phyloP scores from a whole-genome alignment of 2,797 vertebrate species.

The Micrastur ruficollis region DNA sequence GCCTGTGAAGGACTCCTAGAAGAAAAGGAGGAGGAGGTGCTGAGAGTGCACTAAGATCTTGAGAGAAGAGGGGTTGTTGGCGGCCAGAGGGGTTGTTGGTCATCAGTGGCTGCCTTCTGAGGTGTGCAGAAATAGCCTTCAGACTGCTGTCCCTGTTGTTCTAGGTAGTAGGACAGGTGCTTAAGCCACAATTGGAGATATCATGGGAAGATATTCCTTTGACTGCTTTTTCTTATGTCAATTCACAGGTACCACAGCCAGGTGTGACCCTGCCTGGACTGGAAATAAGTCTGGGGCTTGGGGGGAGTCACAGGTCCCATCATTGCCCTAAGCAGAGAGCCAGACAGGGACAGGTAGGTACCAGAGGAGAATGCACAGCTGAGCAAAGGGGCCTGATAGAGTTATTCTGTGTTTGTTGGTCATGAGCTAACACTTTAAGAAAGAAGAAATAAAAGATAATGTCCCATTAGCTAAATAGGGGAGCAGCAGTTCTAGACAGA shows the following conservation, averaged over 20 bases:
- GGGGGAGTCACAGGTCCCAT: neutral
- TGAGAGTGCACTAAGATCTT: fast-evolving
- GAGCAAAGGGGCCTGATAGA: neutral
- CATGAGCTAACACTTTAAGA: neutral
- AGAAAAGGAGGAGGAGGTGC: neutral
- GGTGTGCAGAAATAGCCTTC: neutral
- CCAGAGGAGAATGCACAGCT: fast-evolving
- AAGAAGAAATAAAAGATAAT: neutral
- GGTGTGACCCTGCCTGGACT: neutral
- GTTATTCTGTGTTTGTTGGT: neutral
- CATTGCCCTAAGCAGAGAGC: fast-evolving
- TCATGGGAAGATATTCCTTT: neutral
- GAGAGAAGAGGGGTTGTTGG: neutral
- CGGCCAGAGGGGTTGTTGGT: neutral
- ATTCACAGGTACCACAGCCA: neutral
- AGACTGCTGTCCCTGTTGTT: neutral
- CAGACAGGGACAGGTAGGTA: neutral
- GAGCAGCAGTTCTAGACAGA: neutral
- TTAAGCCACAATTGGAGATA: neutral
- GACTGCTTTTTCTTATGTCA: neutral
- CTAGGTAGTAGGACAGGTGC: neutral
- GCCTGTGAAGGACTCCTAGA: neutral
- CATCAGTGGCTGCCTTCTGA: neutral
- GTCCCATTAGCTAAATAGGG: neutral
- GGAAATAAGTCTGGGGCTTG: neutral